Conservation (phyloP, 2,888 invertebrate genomes). For the Tethea ocularis region DNA sequence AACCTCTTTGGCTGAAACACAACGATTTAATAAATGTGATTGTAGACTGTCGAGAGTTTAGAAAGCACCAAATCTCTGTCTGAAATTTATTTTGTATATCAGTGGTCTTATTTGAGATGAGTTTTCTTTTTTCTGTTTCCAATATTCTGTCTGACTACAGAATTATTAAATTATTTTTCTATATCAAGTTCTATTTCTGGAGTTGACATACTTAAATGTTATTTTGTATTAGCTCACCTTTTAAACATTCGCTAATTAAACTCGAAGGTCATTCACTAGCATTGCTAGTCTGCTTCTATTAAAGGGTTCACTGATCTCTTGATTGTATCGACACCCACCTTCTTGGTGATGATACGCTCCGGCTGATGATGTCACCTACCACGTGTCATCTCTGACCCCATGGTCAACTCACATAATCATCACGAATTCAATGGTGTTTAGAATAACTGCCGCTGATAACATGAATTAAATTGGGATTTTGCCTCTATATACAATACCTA, state of each 20-base stretch:
- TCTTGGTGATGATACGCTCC: constrained; percentile 25
- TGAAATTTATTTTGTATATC: too few species aligned
- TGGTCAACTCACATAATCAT: constrained; percentile 31
- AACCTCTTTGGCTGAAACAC: neutral
- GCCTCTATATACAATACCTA: too few species aligned
- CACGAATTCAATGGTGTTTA: constrained; percentile 39
- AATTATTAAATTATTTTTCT: too few species aligned
- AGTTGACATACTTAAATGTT: neutral
- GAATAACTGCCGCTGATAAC: constrained; percentile 23
- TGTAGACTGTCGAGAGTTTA: neutral
- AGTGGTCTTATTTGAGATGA: too few species aligned
- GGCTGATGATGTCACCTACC: constrained; percentile 44
- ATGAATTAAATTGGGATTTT: neutral
- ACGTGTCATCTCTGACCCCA: constrained; percentile 45
- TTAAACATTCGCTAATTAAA: neutral
- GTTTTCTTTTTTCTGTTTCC: too few species aligned
- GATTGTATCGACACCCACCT: constrained; percentile 17
- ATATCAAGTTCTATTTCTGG: neutral
- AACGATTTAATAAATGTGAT: neutral
- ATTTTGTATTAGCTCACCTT: neutral
- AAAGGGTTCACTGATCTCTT: neutral
- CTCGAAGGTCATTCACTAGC: constrained; percentile 33
- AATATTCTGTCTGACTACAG: neutral
- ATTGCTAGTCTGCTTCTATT: constrained; percentile 38
- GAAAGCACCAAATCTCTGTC: neutral